Evolutionary conservation across 92 coral and sea anemone genomes (phyloP).

Genomic region (Ricordea florida): DNA sequence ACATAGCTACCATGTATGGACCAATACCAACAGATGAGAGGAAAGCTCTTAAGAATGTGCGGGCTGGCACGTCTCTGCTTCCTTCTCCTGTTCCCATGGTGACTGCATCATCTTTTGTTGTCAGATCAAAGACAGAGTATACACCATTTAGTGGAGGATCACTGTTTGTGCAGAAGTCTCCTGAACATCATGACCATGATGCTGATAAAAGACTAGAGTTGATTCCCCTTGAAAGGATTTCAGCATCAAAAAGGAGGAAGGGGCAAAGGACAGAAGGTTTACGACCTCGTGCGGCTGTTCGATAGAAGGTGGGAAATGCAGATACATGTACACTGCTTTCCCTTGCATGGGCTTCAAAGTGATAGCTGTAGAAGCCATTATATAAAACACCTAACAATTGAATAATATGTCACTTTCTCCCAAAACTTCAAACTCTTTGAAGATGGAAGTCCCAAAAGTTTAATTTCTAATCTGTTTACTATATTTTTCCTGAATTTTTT

Average conservation of each 20-base stretch:
- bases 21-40: constrained; percentile 83
- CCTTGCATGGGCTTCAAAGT: too few relatives aligned
- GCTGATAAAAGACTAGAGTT: constrained; percentile 84
- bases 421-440: too few relatives aligned
- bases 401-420: too few relatives aligned
- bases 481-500: too few relatives aligned
- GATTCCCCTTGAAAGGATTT: constrained; percentile 85
- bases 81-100: constrained; percentile 51
- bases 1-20: constrained; percentile 82
- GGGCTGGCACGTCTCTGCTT: constrained; percentile 60
- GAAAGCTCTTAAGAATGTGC: constrained; percentile 40
- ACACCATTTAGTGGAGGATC: constrained; percentile 38
- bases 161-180: constrained; percentile 5
- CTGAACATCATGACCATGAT: constrained; percentile 61
- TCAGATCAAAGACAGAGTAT: constrained; percentile 69
- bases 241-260: constrained; percentile 79
- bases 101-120: constrained; percentile 72
- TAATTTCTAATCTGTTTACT: too few relatives aligned
- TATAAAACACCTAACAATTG: too few relatives aligned
- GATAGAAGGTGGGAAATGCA: too few relatives aligned
- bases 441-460: too few relatives aligned
- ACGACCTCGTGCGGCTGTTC: constrained; percentile 38
- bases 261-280: constrained; percentile 73
- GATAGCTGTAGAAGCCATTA: too few relatives aligned
- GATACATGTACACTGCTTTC: too few relatives aligned